phyloP scores from a whole-genome alignment of 2,888 invertebrate genomes.

The Ceraclea dissimilis region DNA sequence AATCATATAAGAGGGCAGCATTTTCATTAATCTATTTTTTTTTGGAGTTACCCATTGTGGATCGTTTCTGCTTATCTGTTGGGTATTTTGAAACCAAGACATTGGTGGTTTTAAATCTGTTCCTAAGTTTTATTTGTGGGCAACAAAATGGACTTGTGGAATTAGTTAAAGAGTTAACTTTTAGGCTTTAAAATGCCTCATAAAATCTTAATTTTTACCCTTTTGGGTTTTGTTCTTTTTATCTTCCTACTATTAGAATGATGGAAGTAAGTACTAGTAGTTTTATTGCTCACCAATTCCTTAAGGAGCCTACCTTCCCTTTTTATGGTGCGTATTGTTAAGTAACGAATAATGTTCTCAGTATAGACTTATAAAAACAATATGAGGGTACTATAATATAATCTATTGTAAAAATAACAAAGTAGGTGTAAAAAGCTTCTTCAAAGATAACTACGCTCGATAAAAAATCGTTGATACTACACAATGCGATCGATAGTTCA shows the following conservation, averaged over 20 bases:
- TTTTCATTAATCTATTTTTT: too few relatives aligned
- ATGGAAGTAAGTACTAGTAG: conserved; percentile 12
- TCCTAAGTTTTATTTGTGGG: background rate
- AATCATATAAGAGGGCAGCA: too few relatives aligned
- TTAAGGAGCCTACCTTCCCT: conserved; percentile 5
- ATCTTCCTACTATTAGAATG: too few relatives aligned
- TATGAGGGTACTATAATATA: background rate
- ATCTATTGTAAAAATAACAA: background rate
- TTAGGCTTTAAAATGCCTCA: conserved; percentile 14
- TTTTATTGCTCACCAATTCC: conserved; percentile 14
- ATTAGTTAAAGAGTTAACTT: conserved; percentile 22
- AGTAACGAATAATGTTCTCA: conserved; percentile 11
- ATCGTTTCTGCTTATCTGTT: too few relatives aligned
- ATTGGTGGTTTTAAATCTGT: too few relatives aligned
- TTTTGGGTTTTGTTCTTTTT: conserved; percentile 17
- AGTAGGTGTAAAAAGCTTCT: background rate
- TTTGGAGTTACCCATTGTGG: too few relatives aligned
- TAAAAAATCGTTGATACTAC: too few relatives aligned
- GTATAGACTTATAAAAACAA: background rate
- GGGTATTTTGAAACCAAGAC: too few relatives aligned
- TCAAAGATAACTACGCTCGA: background rate
- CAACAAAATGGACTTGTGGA: conserved; percentile 12
- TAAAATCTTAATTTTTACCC: conserved; percentile 22
- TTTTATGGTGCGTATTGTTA: conserved; percentile 20
- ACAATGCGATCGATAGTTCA: too few relatives aligned